Conservation (phyloP, 2,888 invertebrate genomes). For the Dasysyrphus albostriatus region DNA sequence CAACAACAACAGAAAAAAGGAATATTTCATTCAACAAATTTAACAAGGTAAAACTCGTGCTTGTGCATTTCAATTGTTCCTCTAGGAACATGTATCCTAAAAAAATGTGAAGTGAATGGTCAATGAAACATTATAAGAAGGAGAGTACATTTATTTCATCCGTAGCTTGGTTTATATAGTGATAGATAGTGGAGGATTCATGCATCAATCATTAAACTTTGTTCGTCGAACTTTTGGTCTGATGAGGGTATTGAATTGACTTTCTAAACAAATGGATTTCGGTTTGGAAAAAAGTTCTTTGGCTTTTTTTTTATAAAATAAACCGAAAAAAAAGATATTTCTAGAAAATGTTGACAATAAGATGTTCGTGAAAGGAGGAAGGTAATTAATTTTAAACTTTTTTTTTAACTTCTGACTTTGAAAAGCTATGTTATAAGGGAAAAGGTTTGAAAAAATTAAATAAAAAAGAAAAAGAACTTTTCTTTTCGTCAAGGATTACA, state of each 20-base stretch:
- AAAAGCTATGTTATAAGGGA: too few relatives aligned
- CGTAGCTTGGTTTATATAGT: background rate
- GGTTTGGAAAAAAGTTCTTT: background rate
- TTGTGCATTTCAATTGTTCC: conserved; percentile 26
- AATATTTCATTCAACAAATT: conserved; percentile 21
- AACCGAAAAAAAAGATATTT: background rate
- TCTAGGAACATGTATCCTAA: conserved; percentile 15
- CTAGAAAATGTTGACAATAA: background rate
- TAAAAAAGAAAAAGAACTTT: background rate
- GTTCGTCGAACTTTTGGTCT: conserved; percentile 1
- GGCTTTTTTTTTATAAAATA: background rate
- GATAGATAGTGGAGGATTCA: conserved; percentile 34
- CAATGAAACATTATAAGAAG: conserved; percentile 13
- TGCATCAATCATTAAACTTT: conserved; percentile 43
- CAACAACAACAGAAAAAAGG: background rate
- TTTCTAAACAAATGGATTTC: conserved; percentile 15
- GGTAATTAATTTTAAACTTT: conserved; percentile 23
- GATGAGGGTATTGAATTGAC: conserved; percentile 27
- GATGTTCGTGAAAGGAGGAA: background rate
- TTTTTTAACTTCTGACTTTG: background rate
- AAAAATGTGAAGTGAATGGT: conserved; percentile 31
- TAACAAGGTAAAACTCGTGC: conserved; percentile 28
- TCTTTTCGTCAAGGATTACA: background rate
- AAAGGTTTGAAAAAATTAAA: background rate
- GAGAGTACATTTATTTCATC: background rate